phyloP scores from a whole-genome alignment of 1,140 invertebrate genomes.

The Nasonia longicornis region DNA sequence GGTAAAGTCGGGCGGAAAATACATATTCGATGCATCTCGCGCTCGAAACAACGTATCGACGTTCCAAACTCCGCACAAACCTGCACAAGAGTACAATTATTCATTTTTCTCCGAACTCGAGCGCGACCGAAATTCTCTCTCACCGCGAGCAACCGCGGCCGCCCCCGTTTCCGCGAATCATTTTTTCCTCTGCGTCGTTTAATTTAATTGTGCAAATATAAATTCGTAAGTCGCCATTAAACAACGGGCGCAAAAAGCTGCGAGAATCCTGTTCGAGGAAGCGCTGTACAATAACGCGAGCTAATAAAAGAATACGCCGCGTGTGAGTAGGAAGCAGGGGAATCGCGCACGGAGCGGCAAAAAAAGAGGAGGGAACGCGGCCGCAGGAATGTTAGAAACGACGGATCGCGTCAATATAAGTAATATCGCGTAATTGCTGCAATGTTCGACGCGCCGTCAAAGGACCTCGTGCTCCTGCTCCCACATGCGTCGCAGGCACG shows the following conservation, averaged over 20 bases:
- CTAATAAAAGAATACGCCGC: conserved; percentile 28
- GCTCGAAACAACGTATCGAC: no score
- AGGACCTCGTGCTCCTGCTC: conserved; percentile 18
- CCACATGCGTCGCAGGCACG: background rate
- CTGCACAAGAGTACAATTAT: background rate
- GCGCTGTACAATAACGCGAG: conserved; percentile 23
- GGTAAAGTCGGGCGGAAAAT: background rate
- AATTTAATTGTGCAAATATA: conserved; percentile 47
- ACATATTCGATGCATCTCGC: background rate
- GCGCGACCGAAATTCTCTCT: conserved; percentile 21
- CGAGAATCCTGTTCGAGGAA: conserved; percentile 31
- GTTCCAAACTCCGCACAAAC: no score
- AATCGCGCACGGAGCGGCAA: background rate
- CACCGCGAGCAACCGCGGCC: background rate
- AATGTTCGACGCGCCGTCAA: conserved; percentile 12
- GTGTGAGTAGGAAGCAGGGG: background rate
- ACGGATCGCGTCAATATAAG: conserved; percentile 48
- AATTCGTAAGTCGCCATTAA: conserved; percentile 44
- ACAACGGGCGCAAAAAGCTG: background rate
- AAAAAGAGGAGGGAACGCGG: background rate
- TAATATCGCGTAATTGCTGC: conserved; percentile 47
- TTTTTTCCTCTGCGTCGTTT: conserved; percentile 42
- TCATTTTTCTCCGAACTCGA: background rate
- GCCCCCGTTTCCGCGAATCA: conserved; percentile 29
- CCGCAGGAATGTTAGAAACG: conserved; percentile 42